Evolutionary conservation across 2,113 vertebrate species (phyloP).

Genomic region (Ellobius talpinus): DNA sequence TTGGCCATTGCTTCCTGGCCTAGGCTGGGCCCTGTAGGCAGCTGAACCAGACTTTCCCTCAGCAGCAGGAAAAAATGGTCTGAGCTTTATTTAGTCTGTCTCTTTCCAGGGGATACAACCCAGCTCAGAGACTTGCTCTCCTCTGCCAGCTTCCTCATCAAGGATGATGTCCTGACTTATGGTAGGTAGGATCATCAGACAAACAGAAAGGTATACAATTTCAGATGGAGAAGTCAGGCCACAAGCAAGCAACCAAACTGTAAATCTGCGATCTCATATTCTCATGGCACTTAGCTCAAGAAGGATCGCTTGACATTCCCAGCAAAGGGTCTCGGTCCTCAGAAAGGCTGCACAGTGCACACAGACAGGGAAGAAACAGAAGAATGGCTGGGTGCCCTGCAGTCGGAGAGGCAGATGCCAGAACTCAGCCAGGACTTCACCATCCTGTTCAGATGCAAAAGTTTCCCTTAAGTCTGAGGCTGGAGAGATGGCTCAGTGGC

Average conservation of each 20-base stretch:
- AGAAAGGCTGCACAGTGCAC: accelerated
- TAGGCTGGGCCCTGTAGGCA: too few species aligned
- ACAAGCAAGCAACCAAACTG: accelerated
- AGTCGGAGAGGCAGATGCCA: accelerated
- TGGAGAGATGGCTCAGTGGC: not conserved
- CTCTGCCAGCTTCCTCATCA: not conserved
- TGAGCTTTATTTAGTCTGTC: not conserved
- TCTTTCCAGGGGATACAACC: not conserved
- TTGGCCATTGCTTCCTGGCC: not conserved
- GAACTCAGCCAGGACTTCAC: accelerated
- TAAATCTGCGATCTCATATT: too few species aligned
- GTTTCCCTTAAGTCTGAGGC: not conserved
- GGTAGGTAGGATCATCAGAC: not conserved
- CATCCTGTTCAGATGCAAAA: too few species aligned
- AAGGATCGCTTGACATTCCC: not conserved
- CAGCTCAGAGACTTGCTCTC: too few species aligned
- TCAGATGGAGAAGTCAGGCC: not conserved
- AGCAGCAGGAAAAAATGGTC: not conserved
- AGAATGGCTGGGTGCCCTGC: accelerated
- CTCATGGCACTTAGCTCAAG: too few species aligned
- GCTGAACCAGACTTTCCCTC: not conserved
- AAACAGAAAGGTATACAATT: too few species aligned
- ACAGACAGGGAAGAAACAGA: not conserved
- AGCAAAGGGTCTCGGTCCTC: too few species aligned
- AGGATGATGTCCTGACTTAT: accelerated